phyloP scores from a whole-genome alignment of 2,797 vertebrate genomes.

The Orientallactaga sibirica region DNA sequence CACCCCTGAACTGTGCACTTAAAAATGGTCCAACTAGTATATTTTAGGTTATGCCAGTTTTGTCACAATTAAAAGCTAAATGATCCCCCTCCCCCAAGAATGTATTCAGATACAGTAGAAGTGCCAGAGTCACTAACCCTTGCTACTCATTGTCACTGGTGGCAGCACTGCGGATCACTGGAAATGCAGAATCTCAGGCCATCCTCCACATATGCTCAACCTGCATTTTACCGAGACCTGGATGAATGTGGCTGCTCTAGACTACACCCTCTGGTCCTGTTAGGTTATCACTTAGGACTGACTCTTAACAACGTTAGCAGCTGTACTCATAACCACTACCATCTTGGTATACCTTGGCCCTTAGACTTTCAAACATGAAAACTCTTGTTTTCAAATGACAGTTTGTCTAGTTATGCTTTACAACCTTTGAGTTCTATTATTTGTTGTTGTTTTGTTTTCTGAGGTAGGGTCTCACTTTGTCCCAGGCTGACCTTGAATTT shows the following conservation, averaged over 20 bases:
- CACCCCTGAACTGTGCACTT: not conserved
- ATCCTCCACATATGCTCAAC: not conserved
- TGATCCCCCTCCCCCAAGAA: not conserved
- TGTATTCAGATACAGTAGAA: not conserved
- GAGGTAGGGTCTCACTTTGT: too few species aligned
- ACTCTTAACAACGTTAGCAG: not conserved
- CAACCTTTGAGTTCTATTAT: not conserved
- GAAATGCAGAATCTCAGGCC: not conserved
- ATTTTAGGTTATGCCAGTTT: not conserved
- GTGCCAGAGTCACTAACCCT: not conserved
- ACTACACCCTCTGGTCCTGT: not conserved
- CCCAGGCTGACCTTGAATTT: too few species aligned
- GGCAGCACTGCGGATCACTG: not conserved
- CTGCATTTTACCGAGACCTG: not conserved
- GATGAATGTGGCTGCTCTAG: not conserved
- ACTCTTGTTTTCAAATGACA: not conserved
- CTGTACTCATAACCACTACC: not conserved
- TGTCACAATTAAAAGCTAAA: not conserved
- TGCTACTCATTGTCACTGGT: not conserved
- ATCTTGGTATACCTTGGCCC: not conserved
- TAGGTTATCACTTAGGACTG: not conserved
- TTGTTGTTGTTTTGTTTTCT: too few species aligned
- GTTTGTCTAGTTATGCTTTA: constrained; percentile 10
- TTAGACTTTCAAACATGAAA: not conserved
- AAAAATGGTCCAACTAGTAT: not conserved